These are phyloP conservation scores for Meiosimyza decipiens DNA, from an alignment of 2,888 invertebrate genomes.

Conservation along the genomic window DNA sequence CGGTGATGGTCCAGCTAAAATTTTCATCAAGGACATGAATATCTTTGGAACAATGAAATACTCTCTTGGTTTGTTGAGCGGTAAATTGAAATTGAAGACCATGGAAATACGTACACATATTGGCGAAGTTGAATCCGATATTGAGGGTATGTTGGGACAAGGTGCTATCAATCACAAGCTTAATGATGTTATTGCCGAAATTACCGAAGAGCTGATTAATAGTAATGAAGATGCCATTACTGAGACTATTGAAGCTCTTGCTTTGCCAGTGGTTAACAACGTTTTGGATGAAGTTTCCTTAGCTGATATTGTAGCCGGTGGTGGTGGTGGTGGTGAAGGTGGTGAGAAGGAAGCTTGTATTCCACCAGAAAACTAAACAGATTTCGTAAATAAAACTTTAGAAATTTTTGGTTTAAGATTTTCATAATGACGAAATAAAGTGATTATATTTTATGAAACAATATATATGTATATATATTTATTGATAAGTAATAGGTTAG, in stretches of 20 bases:
- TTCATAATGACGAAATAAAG: constrained; percentile 5
- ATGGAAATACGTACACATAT: constrained; percentile 54
- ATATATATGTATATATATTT: not conserved
- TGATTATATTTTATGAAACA: not conserved
- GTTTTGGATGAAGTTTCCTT: constrained; percentile 51
- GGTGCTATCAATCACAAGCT: constrained; percentile 55
- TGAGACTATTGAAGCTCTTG: constrained; percentile 52
- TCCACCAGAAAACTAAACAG: constrained; percentile 48
- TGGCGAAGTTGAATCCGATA: constrained; percentile 58
- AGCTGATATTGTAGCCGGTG: constrained; percentile 46
- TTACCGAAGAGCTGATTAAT: constrained; percentile 53
- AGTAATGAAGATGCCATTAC: constrained; percentile 57
- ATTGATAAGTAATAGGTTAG: no score
- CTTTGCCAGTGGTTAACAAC: constrained; percentile 53
- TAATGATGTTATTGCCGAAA: constrained; percentile 56
- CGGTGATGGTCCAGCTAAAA: constrained; percentile 56
- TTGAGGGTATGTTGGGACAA: constrained; percentile 58
- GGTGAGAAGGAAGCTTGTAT: constrained; percentile 55
- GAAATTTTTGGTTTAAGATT: not conserved
- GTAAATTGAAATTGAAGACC: constrained; percentile 55
- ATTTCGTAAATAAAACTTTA: not conserved
- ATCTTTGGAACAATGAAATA: constrained; percentile 57
- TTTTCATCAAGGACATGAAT: constrained; percentile 54
- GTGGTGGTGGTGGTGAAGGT: constrained; percentile 47
- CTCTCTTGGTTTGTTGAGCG: constrained; percentile 51